Conservation (phyloP, 2,113 vertebrate species). For the Gobiocypris rarus region DNA sequence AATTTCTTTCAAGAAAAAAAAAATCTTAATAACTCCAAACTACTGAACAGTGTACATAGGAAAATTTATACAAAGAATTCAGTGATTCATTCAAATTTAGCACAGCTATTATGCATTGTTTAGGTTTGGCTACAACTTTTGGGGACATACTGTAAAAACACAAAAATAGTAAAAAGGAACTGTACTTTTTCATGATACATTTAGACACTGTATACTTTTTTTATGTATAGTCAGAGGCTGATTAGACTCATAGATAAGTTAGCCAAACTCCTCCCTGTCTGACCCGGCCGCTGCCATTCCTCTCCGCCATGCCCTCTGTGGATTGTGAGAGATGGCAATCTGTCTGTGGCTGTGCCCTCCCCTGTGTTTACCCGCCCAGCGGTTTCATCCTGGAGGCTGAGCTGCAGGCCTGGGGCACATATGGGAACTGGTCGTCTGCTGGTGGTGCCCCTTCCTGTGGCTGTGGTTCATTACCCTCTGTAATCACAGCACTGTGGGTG, state of each 20-base stretch:
- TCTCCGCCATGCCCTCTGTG: slow-evolving; percentile 15
- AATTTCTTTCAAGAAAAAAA: background rate
- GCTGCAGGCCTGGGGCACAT: slow-evolving; percentile 28
- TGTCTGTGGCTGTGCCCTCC: slow-evolving; percentile 13
- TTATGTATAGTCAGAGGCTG: slow-evolving; percentile 8
- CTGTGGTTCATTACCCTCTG: slow-evolving; percentile 56
- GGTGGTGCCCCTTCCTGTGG: slow-evolving; percentile 56
- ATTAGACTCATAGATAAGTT: slow-evolving; percentile 31
- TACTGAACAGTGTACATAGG: background rate
- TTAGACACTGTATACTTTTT: background rate
- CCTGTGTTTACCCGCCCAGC: slow-evolving; percentile 48
- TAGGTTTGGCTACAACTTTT: background rate
- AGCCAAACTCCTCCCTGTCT: slow-evolving; percentile 33
- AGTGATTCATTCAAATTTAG: background rate
- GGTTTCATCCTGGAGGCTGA: slow-evolving; percentile 45
- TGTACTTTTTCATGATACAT: background rate
- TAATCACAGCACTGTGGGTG: slow-evolving; percentile 53
- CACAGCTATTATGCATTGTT: background rate
- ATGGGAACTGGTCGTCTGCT: slow-evolving; percentile 44
- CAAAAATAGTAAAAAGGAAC: background rate
- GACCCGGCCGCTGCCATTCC: background rate
- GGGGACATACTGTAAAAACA: background rate
- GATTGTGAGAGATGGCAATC: slow-evolving; percentile 52
- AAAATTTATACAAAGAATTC: background rate
- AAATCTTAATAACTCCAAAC: background rate